A percentile compares a stretch with the other conserved stretches of the same genome.
Evolutionary conservation across 2,113 vertebrate species (phyloP).

Genomic region (Hypanus sabinus): DNA sequence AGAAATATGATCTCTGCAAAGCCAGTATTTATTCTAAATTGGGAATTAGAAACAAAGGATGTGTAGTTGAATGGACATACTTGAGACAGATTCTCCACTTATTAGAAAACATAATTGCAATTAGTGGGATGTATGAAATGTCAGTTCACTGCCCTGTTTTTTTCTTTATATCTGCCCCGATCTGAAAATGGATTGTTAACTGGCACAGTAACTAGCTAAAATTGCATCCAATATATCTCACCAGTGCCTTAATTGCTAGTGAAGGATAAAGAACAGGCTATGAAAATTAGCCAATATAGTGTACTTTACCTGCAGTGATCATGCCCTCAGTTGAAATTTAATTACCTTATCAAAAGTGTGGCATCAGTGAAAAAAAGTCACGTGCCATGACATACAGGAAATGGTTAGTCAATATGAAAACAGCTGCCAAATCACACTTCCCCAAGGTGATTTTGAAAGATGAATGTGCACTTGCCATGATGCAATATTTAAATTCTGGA

Average conservation of each 20-base stretch:
- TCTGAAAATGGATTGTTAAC: background rate
- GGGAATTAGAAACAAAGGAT: background rate
- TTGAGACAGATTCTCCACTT: background rate
- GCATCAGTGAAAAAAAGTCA: background rate
- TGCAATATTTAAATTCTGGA: slow-evolving; percentile 9
- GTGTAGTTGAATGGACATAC: background rate
- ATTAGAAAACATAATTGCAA: background rate
- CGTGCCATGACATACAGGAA: background rate
- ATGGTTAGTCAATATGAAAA: background rate
- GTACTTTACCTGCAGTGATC: background rate
- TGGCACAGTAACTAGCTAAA: background rate
- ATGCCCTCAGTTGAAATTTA: background rate
- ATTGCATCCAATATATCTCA: background rate
- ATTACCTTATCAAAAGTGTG: slow-evolving; percentile 12
- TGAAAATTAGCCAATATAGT: background rate
- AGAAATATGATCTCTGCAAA: background rate
- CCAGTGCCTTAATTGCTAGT: background rate
- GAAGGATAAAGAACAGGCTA: background rate
- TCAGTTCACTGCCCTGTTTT: background rate
- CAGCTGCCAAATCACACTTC: background rate
- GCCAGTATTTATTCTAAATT: background rate
- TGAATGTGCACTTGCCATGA: background rate
- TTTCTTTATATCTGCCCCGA: background rate
- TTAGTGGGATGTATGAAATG: background rate
- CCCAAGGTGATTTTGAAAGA: background rate